phyloP scores from a whole-genome alignment of 2,797 vertebrate genomes.

The Lateolabrax maculatus region DNA sequence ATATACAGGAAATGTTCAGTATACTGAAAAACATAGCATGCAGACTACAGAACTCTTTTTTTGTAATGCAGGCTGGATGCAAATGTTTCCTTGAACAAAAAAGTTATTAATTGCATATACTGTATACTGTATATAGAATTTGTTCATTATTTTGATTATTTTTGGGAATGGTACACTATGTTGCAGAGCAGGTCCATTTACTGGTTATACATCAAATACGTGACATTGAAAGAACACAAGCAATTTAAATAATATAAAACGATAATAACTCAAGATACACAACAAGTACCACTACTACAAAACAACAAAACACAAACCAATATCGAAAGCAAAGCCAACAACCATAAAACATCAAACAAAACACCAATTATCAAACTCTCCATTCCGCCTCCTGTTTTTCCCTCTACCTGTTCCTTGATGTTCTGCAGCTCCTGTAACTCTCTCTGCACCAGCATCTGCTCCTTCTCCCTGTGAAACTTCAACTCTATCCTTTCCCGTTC shows the following conservation, averaged over 20 bases:
- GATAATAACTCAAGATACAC: constrained; percentile 15
- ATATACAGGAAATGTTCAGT: constrained; percentile 20
- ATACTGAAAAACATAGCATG: constrained; percentile 48
- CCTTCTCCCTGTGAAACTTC: constrained; percentile 95
- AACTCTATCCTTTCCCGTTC: constrained; percentile 94
- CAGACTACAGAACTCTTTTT: constrained; percentile 28
- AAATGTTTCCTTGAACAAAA: neutral
- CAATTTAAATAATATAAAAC: constrained; percentile 29
- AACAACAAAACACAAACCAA: constrained; percentile 29
- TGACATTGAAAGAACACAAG: constrained; percentile 25
- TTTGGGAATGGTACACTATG: neutral
- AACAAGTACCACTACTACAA: constrained; percentile 48
- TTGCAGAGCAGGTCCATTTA: constrained; percentile 26
- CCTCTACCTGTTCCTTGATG: constrained; percentile 95
- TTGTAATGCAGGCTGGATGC: constrained; percentile 23
- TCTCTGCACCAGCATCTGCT: constrained; percentile 96
- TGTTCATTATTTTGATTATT: constrained; percentile 1
- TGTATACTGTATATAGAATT: constrained; percentile 16
- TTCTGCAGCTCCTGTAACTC: constrained; percentile 97
- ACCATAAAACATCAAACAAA: constrained; percentile 47
- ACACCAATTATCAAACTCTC: constrained; percentile 37
- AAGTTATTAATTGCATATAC: too few relatives aligned
- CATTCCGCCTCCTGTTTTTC: constrained; percentile 36
- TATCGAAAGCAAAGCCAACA: constrained; percentile 31
- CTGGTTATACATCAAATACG: constrained; percentile 16